Evolutionary conservation across 2,113 vertebrate genomes (phyloP).

Genomic region (Petaurus breviceps): DNA sequence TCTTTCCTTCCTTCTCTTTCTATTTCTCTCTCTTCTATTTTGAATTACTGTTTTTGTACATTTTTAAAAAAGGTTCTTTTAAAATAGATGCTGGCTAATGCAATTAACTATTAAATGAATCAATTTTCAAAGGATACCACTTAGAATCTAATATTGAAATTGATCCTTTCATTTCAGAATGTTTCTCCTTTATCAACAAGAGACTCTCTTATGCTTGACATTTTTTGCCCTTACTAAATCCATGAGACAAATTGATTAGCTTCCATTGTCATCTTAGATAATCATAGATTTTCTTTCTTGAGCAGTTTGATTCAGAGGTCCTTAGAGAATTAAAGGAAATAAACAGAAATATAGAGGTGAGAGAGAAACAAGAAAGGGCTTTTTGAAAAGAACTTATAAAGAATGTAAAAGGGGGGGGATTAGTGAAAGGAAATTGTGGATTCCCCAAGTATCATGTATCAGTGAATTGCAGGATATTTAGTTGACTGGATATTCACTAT

Average conservation of each 20-base stretch:
- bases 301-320: neutral
- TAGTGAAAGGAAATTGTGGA: slow-evolving; percentile 41
- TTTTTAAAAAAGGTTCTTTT: neutral
- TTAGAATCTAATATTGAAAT: neutral
- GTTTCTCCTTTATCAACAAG: slow-evolving; percentile 7
- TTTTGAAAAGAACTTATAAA: slow-evolving; percentile 10
- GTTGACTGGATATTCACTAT: neutral
- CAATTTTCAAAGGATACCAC: neutral
- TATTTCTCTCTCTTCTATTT: neutral
- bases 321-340: neutral
- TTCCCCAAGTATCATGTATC: neutral
- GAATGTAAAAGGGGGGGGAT: neutral
- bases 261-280: slow-evolving; percentile 13
- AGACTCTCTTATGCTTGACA: neutral
- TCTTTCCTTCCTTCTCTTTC: no score
- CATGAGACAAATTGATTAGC: slow-evolving; percentile 17
- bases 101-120: neutral
- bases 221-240: slow-evolving; percentile 48
- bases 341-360: neutral
- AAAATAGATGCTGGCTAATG: neutral
- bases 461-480: neutral
- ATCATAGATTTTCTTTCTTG: slow-evolving; percentile 40
- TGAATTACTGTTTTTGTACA: neutral
- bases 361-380: neutral
- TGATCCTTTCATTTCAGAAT: slow-evolving; percentile 14